Percentiles rank a stretch among this genome's conserved stretches.
Conservation (phyloP, 2,797 vertebrate genomes). For the Alauda arvensis region DNA sequence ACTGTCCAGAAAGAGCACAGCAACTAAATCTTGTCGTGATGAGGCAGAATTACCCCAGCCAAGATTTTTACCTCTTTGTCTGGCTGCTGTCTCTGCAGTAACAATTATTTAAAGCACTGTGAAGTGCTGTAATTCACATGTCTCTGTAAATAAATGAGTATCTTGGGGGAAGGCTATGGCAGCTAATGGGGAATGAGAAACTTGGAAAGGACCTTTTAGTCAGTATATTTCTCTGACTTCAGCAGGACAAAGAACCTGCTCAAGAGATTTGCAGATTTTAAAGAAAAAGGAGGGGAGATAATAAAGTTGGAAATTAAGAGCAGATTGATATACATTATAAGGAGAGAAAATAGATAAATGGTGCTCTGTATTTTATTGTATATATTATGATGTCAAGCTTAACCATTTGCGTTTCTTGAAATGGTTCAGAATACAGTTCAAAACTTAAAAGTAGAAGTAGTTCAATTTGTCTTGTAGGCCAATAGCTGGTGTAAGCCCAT, state of each 20-base stretch:
- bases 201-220: neutral
- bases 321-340: neutral
- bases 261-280: neutral
- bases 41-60: neutral
- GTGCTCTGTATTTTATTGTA: neutral
- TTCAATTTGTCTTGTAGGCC: neutral
- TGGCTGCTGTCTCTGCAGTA: neutral
- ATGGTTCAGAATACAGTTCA: neutral
- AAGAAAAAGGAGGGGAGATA: neutral
- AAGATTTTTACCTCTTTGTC: neutral
- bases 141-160: neutral
- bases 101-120: neutral
- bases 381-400: neutral
- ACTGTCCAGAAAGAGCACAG: neutral
- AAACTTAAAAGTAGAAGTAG: neutral
- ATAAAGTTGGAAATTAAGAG: neutral
- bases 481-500: fast-evolving
- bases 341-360: neutral
- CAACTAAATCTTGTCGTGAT: neutral
- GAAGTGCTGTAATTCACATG: neutral
- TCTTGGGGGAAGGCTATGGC: neutral
- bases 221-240: neutral
- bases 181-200: neutral
- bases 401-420: neutral
- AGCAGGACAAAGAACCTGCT: neutral